A percentile compares a stretch with the other conserved stretches of the same genome.
phyloP scores from a whole-genome alignment of 1,140 invertebrate species.

The Drosophila nigromelanica region DNA sequence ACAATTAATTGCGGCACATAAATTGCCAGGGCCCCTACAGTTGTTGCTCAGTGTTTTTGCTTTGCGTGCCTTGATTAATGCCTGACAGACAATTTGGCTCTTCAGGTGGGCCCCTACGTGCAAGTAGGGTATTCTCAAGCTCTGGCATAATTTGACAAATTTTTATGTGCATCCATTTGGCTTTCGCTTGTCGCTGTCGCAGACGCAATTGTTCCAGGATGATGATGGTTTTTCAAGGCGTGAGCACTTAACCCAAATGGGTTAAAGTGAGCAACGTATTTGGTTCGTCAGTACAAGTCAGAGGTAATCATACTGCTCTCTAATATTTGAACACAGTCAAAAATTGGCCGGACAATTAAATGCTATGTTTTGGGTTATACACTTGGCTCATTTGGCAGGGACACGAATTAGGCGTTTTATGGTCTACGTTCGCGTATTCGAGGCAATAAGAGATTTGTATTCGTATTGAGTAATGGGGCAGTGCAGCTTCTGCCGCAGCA shows the following conservation, averaged over 20 bases:
- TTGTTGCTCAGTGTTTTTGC: slow-evolving; percentile 34
- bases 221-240: slow-evolving; percentile 17
- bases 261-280: slow-evolving; percentile 47
- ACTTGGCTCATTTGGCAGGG: slow-evolving; percentile 50
- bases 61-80: slow-evolving; percentile 48
- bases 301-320: slow-evolving; percentile 3
- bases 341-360: slow-evolving; percentile 55
- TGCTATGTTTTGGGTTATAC: slow-evolving; percentile 44
- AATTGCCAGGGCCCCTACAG: slow-evolving; percentile 30
- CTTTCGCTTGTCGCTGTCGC: slow-evolving; percentile 14
- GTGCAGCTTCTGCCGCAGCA: slow-evolving; percentile 24
- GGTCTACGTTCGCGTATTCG: slow-evolving; percentile 50
- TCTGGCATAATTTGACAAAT: slow-evolving; percentile 59
- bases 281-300: slow-evolving; percentile 43
- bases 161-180: slow-evolving; percentile 43
- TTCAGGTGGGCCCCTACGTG: slow-evolving; percentile 20
- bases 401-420: slow-evolving; percentile 77
- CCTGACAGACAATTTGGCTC: slow-evolving; percentile 61
- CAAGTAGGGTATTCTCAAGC: slow-evolving; percentile 1
- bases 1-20: slow-evolving; percentile 64
- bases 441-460: slow-evolving; percentile 48
- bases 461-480: slow-evolving; percentile 54
- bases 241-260: slow-evolving; percentile 44
- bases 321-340: slow-evolving; percentile 33
- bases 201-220: slow-evolving; percentile 15